A percentile compares a stretch with the other conserved stretches of the same genome.
Evolutionary conservation across 2,797 vertebrate genomes (phyloP).

Genomic region (Gymnocypris eckloni): DNA sequence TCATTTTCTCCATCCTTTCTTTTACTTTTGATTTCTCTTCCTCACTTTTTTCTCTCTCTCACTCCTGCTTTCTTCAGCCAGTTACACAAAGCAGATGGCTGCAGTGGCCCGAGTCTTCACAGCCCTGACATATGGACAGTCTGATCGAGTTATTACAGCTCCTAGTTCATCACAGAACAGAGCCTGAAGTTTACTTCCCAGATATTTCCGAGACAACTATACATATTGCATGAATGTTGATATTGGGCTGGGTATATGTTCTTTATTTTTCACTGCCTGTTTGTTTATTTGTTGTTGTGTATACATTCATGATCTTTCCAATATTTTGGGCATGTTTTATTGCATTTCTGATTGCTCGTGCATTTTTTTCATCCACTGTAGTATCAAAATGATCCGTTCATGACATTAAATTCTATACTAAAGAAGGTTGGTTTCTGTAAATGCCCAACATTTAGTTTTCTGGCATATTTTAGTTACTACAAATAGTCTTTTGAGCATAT

Average conservation of each 20-base stretch:
- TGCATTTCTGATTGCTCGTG: not conserved
- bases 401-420: not conserved
- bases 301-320: not conserved
- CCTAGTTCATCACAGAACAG: conserved; percentile 2
- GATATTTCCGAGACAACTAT: conserved; percentile 9
- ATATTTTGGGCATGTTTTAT: not conserved
- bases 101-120: conserved; percentile 57
- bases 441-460: not conserved
- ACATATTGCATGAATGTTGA: conserved; percentile 43
- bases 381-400: not conserved
- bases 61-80: conserved; percentile 42
- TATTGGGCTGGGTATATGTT: conserved; percentile 14
- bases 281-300: conserved; percentile 19
- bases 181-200: conserved; percentile 13
- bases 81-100: conserved; percentile 74
- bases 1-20: conserved; percentile 39
- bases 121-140: conserved; percentile 5
- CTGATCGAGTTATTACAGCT: conserved; percentile 34
- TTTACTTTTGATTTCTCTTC: conserved; percentile 40
- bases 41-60: conserved; percentile 6
- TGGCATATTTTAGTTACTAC: not conserved
- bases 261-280: conserved; percentile 25
- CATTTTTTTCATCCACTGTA: not conserved
- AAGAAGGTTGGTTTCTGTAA: not conserved
- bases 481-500: not conserved